Evolutionary conservation across 2,113 vertebrate species (phyloP).

Genomic region (Leptobrachium leishanense): DNA sequence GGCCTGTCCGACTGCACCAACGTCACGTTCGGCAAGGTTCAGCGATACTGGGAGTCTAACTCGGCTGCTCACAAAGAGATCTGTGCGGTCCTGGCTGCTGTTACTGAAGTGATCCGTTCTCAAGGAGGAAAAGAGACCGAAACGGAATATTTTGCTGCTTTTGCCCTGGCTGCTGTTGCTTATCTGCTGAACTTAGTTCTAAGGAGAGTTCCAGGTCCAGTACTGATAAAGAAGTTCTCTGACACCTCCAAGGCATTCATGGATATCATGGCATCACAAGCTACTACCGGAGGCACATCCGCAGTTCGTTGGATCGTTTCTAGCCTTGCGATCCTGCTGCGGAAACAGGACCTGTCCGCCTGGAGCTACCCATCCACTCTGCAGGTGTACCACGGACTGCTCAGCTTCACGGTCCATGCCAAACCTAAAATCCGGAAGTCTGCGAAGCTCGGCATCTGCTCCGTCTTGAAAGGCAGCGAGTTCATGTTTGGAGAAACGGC

Average conservation of each 20-base stretch:
- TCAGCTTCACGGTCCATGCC: conserved; percentile 88
- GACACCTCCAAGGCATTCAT: conserved; percentile 88
- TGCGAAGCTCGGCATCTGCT: conserved; percentile 84
- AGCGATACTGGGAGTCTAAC: conserved; percentile 94
- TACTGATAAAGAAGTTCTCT: conserved; percentile 89
- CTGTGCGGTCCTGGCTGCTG: conserved; percentile 92
- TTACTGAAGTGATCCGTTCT: conserved; percentile 94
- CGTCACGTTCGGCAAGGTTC: conserved; percentile 90
- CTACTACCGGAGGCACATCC: conserved; percentile 70
- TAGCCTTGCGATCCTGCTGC: conserved; percentile 82
- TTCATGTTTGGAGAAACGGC: conserved; percentile 85
- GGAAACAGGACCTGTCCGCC: conserved; percentile 83
- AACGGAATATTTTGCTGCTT: conserved; percentile 91
- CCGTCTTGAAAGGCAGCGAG: conserved; percentile 85
- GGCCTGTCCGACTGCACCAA: conserved; percentile 94
- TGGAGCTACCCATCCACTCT: conserved; percentile 89
- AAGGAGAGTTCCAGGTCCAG: conserved; percentile 86
- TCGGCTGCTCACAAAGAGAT: conserved; percentile 96
- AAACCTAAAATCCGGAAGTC: conserved; percentile 95
- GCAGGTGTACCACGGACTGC: conserved; percentile 87
- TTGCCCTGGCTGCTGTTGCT: conserved; percentile 86
- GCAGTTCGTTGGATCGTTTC: conserved; percentile 88
- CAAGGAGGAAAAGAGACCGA: conserved; percentile 91
- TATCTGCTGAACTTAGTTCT: conserved; percentile 91
- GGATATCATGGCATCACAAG: conserved; percentile 80